Evolutionary conservation across 2,113 vertebrate species (phyloP), one percentile per base, ranked within the genome.

Genomic region (Willisornis vidua): DNA sequence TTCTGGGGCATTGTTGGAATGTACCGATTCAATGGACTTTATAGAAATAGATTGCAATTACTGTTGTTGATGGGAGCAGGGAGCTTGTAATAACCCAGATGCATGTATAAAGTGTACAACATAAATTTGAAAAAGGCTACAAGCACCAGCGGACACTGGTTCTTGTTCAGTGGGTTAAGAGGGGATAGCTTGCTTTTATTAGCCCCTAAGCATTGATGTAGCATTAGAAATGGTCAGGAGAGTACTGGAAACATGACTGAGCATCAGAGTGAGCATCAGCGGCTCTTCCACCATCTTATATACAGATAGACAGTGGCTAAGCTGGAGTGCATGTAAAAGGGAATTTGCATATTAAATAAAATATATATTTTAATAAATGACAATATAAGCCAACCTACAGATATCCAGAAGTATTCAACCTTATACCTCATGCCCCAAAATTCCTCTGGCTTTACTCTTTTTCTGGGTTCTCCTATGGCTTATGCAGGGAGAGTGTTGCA

Each of bases 1-100:
- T 97, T 96, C 79, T 65, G 90, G 90, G 67, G 43, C 87, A 62
- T 75, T 97, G 96, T 86, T 96, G 83, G 78, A 96, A 78, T 57
- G 35, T 82, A 90, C 80, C 95, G 94, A 84, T 77, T 78, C 54
- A 90, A 61, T 65, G 85, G 81, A 82, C 81, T 94, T 91, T 37
- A 74, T 7, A 95, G 94, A 90, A 94, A 93, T 67, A 93, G 59
- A 49, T 76, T 89, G 78, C 81, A 94, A 84, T 94, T 96, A 84
- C 76, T 45, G 35, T 93, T 90, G 67, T 92, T 93, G 92, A 94
- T 93, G 65, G 80, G 57, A 92, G 58, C 59, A 71, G 59, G 33
- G 79, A 74, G 59, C 51, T 89, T 90, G 83, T 75, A 96, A 96
- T 94, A 96, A 93, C 73, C 85, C 37, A 78, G 82, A 62, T 7